Conservation (phyloP, 92 coral and sea anemone species). For the Bergia puertoricense region DNA sequence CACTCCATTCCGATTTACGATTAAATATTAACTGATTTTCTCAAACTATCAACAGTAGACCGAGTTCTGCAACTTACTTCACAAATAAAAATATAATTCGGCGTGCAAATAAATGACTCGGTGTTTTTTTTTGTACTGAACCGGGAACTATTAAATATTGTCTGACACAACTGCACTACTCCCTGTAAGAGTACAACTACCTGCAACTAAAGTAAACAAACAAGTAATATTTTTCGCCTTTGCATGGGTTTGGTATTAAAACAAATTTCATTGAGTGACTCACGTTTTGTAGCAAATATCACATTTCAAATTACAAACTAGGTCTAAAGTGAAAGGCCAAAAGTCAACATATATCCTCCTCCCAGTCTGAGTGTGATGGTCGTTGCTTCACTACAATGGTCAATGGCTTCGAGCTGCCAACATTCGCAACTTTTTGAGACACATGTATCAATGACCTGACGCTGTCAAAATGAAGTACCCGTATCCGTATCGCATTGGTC, state of each 20-base stretch:
- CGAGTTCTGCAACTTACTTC: background rate
- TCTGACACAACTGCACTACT: background rate
- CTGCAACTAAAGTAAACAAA: background rate
- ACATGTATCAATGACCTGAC: background rate
- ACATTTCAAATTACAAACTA: background rate
- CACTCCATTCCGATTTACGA: conserved; percentile 9
- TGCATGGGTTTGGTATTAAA: background rate
- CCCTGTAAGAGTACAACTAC: background rate
- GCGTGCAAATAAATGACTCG: background rate
- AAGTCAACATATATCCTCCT: background rate
- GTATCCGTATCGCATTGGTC: background rate
- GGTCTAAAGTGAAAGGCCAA: background rate
- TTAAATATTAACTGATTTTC: conserved; percentile 10
- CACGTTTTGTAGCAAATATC: background rate
- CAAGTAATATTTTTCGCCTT: background rate
- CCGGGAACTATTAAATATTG: background rate
- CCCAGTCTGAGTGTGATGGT: background rate
- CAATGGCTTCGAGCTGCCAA: no score
- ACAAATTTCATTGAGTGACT: background rate
- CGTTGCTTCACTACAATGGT: background rate
- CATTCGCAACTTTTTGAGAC: no score
- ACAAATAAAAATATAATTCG: background rate
- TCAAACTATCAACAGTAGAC: background rate
- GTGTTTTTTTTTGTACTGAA: background rate
- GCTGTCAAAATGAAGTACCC: background rate